phyloP scores from a whole-genome alignment of 2,797 vertebrate species.

The Telmatherina bonti region DNA sequence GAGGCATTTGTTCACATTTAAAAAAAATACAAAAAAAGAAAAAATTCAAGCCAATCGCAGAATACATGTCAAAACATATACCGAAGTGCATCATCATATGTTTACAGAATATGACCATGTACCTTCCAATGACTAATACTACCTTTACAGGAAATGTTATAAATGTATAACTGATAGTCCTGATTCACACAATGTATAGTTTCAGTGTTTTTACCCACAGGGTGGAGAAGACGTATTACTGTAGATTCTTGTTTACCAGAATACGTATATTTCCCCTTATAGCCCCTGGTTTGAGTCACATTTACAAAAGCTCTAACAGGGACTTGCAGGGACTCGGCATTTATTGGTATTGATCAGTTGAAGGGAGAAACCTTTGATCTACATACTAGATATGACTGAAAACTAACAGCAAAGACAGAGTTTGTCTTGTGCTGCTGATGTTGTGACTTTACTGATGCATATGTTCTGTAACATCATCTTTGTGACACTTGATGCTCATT shows the following conservation, averaged over 20 bases:
- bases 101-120: conserved; percentile 35
- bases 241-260: conserved; percentile 61
- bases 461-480: too few relatives aligned
- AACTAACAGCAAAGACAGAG: conserved; percentile 3
- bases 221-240: conserved; percentile 21
- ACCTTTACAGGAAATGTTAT: conserved; percentile 56
- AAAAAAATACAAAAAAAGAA: too few relatives aligned
- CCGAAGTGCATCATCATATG: background rate
- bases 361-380: conserved; percentile 26
- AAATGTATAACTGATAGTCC: conserved; percentile 26
- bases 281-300: conserved; percentile 44
- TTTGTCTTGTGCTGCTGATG: background rate
- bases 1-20: conserved; percentile 2
- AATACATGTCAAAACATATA: too few relatives aligned
- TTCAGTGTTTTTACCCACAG: conserved; percentile 38
- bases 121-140: conserved; percentile 58
- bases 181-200: conserved; percentile 17
- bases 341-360: conserved; percentile 22
- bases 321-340: conserved; percentile 2
- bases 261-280: conserved; percentile 37
- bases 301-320: background rate
- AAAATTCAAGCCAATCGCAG: too few relatives aligned
- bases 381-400: conserved; percentile 26
- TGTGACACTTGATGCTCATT: background rate
- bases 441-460: background rate